These are phyloP conservation scores for Hirtodrosophila histrioides DNA, from an alignment of 2,888 invertebrate genomes.

Conservation along the genomic window DNA sequence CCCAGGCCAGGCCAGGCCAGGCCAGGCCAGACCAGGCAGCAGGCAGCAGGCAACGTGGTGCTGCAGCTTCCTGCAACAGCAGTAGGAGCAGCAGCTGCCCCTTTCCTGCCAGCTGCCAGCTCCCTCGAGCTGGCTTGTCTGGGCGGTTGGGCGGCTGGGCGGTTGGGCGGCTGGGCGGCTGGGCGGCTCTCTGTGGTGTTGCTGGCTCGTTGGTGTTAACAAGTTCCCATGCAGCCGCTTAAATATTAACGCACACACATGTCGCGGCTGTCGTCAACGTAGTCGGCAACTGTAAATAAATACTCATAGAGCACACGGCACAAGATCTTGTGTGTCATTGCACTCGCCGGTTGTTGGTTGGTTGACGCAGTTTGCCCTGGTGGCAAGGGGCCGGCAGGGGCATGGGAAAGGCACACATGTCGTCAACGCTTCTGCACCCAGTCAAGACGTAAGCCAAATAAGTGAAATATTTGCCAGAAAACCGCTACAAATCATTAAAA, in stretches of 20 bases:
- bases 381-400: neutral
- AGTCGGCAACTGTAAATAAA: constrained; percentile 78
- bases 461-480: constrained; percentile 53
- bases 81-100: constrained; percentile 7
- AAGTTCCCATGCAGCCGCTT: constrained; percentile 81
- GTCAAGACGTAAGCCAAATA: constrained; percentile 49
- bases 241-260: constrained; percentile 77
- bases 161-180: constrained; percentile 22
- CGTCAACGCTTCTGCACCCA: constrained; percentile 24
- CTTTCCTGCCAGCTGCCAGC: constrained; percentile 7
- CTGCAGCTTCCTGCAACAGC: constrained; percentile 54
- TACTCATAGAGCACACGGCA: constrained; percentile 73
- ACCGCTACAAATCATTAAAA: constrained; percentile 77
- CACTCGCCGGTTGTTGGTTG: constrained; percentile 57
- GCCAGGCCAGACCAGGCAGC: constrained; percentile 9
- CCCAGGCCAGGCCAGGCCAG: constrained; percentile 21
- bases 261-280: constrained; percentile 63
- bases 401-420: neutral
- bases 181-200: constrained; percentile 37
- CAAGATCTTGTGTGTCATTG: constrained; percentile 79
- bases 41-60: constrained; percentile 8
- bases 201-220: constrained; percentile 76
- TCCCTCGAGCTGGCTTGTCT: constrained; percentile 41
- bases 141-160: constrained; percentile 9
- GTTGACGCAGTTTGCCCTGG: too few species aligned